Conservation (phyloP, 2,797 vertebrate genomes). For the Phrynocephalus vlangalii region DNA sequence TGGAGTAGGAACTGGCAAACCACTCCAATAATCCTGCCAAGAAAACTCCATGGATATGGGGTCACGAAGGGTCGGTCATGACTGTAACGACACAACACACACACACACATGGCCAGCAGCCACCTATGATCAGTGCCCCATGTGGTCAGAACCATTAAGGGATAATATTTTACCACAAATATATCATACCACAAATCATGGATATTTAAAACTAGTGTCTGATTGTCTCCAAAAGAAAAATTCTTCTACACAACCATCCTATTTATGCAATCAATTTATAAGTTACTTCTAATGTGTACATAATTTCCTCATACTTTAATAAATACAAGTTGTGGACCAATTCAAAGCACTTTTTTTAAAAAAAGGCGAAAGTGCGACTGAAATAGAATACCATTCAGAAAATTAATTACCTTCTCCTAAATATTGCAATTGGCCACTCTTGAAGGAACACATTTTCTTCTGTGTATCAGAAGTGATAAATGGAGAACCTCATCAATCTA, state of each 20-base stretch:
- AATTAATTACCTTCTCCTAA: constrained; percentile 77
- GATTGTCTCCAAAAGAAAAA: constrained; percentile 21
- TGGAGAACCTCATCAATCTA: constrained; percentile 73
- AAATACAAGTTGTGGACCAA: constrained; percentile 69
- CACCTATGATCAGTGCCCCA: neutral
- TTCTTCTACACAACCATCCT: constrained; percentile 62
- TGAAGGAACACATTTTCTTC: constrained; percentile 70
- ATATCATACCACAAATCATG: neutral
- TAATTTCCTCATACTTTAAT: constrained; percentile 47
- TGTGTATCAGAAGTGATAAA: constrained; percentile 71
- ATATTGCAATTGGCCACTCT: constrained; percentile 73
- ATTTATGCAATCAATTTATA: constrained; percentile 74
- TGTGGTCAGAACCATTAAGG: neutral
- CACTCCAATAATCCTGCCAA: too few relatives aligned
- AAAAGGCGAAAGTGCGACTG: constrained; percentile 64
- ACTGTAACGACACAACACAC: too few relatives aligned
- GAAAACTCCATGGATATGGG: too few relatives aligned
- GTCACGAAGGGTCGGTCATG: too few relatives aligned
- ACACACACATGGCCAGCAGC: neutral
- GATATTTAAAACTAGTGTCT: neutral
- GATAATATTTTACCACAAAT: neutral
- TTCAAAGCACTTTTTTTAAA: constrained; percentile 57
- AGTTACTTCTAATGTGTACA: constrained; percentile 72
- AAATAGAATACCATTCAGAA: constrained; percentile 71
- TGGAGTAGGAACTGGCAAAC: too few relatives aligned